Evolutionary conservation across 2,888 invertebrate species (phyloP).

Genomic region (Eudasyphora cyanicolor): DNA sequence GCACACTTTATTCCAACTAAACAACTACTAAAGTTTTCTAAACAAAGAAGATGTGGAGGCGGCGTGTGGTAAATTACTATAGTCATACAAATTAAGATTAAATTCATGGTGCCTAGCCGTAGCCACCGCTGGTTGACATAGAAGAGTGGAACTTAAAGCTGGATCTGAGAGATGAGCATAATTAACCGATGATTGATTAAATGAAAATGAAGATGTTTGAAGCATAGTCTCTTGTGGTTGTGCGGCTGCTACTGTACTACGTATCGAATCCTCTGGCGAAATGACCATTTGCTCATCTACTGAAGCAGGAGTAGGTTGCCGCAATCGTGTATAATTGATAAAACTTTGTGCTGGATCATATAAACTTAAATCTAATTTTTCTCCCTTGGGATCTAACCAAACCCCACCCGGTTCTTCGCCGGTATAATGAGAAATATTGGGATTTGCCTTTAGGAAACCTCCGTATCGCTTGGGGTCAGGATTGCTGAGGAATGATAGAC

Average conservation of each 20-base stretch:
- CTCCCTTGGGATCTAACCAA: constrained; percentile 55
- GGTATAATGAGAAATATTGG: constrained; percentile 65
- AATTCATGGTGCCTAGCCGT: not conserved
- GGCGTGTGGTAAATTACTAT: constrained; percentile 33
- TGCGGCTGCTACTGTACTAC: not conserved
- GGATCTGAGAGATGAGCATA: constrained; percentile 55
- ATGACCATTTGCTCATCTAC: too few species aligned
- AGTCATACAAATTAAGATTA: constrained; percentile 48
- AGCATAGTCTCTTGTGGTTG: not conserved
- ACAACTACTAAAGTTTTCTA: not conserved
- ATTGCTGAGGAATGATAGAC: constrained; percentile 60
- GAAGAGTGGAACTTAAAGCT: not conserved
- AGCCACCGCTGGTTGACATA: not conserved
- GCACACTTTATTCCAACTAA: not conserved
- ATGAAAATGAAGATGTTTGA: not conserved
- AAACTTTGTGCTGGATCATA: constrained; percentile 3
- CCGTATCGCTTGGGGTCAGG: constrained; percentile 29
- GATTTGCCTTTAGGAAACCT: constrained; percentile 54
- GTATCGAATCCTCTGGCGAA: too few species aligned
- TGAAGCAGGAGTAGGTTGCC: not conserved
- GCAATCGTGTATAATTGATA: not conserved
- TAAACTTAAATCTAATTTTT: constrained; percentile 22
- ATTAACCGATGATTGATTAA: constrained; percentile 47
- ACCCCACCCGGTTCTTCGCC: constrained; percentile 66
- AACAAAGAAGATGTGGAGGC: constrained; percentile 1